Conservation (phyloP, 2,888 invertebrate species). For the Listrodromus nycthemerus region DNA sequence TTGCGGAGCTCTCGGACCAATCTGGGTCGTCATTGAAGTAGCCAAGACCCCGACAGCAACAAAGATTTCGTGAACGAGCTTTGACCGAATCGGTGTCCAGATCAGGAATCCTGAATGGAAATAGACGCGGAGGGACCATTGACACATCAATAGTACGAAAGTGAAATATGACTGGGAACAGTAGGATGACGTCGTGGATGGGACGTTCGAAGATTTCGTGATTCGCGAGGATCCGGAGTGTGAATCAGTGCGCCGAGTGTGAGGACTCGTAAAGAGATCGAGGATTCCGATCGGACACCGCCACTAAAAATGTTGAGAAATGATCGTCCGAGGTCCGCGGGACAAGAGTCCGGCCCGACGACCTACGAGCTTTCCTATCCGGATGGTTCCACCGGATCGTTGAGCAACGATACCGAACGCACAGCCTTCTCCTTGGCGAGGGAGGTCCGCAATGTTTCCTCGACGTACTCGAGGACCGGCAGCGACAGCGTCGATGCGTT, state of each 20-base stretch:
- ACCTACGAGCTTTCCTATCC: slow-evolving; percentile 50
- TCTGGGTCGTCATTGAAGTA: no score
- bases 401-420: slow-evolving; percentile 36
- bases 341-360: slow-evolving; percentile 45
- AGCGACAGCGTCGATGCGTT: slow-evolving; percentile 41
- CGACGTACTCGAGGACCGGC: slow-evolving; percentile 53
- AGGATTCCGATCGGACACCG: neutral
- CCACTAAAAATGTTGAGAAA: slow-evolving; percentile 48
- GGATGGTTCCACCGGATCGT: slow-evolving; percentile 50
- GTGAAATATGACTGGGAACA: slow-evolving; percentile 28
- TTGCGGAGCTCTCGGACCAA: no score
- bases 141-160: neutral
- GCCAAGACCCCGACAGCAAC: no score
- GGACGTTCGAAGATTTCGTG: slow-evolving; percentile 75
- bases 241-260: neutral
- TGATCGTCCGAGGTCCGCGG: slow-evolving; percentile 38
- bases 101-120: neutral
- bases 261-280: neutral
- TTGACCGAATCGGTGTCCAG: neutral
- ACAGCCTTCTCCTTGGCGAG: neutral
- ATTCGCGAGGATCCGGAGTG: slow-evolving; percentile 56
- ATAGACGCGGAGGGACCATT: neutral
- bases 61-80: no score
- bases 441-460: slow-evolving; percentile 44
- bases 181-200: slow-evolving; percentile 68